Percentiles rank a stretch among this genome's conserved stretches.
Evolutionary conservation across 2,113 vertebrate genomes (phyloP).

Genomic region (Dendropsophus ebraccatus): DNA sequence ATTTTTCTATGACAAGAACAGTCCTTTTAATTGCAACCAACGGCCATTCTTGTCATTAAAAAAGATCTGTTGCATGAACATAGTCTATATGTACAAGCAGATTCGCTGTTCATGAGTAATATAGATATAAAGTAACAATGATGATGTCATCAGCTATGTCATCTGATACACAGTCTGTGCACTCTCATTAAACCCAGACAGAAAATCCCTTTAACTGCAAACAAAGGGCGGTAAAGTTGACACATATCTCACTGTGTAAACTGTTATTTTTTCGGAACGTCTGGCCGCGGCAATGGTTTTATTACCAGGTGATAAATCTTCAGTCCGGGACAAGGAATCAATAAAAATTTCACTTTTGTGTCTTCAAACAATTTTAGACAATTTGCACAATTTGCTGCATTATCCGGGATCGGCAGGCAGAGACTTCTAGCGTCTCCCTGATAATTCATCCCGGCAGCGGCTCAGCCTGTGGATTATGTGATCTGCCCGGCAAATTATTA

Average conservation of each 20-base stretch:
- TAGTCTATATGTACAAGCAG: no score
- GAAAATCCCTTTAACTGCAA: neutral
- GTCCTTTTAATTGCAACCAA: no score
- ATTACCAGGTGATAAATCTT: slow-evolving; percentile 6
- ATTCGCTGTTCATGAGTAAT: no score
- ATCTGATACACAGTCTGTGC: no score
- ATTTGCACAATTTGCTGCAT: slow-evolving; percentile 31
- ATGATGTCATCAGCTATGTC: no score
- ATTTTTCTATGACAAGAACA: no score
- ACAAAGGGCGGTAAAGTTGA: neutral
- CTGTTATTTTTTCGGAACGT: neutral
- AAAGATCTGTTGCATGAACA: no score
- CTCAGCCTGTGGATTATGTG: slow-evolving; percentile 19
- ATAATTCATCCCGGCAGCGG: slow-evolving; percentile 2
- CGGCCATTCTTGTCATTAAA: no score
- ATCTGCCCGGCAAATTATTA: slow-evolving; percentile 36
- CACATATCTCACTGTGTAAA: neutral
- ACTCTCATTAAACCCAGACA: no score
- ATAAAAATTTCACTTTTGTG: slow-evolving; percentile 28
- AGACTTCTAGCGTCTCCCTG: slow-evolving; percentile 7
- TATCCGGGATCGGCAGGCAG: no score
- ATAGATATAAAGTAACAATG: no score
- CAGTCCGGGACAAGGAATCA: neutral
- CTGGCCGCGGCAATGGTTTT: neutral
- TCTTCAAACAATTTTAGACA: neutral